Evolutionary conservation across 2,113 vertebrate genomes (phyloP).

Genomic region (Toxostoma redivivum): DNA sequence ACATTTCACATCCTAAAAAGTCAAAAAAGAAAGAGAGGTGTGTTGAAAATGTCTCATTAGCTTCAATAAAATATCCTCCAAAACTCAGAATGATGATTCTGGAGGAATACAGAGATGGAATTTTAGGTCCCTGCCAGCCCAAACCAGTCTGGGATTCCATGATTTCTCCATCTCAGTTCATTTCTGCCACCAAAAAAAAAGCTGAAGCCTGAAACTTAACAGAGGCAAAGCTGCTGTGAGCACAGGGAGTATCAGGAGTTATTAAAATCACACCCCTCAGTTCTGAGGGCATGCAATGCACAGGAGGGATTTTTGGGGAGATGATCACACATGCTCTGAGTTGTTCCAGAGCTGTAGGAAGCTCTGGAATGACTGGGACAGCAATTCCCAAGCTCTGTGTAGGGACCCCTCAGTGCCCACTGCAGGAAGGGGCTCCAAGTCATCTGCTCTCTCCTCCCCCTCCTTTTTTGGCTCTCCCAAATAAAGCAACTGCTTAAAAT

Average conservation of each 20-base stretch:
- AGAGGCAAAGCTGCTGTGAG: background rate
- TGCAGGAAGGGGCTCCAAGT: background rate
- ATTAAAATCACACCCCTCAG: fast-evolving
- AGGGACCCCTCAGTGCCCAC: background rate
- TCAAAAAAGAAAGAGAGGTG: background rate
- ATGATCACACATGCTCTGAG: fast-evolving
- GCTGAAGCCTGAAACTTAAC: background rate
- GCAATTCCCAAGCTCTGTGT: background rate
- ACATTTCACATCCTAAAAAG: constrained; percentile 40
- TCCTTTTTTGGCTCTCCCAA: background rate
- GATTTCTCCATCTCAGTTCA: background rate
- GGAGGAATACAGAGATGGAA: fast-evolving
- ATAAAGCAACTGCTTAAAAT: background rate
- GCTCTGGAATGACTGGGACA: background rate
- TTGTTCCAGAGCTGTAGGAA: background rate
- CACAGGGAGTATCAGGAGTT: background rate
- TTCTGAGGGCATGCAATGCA: background rate
- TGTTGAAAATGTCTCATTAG: background rate
- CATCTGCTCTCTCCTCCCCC: background rate
- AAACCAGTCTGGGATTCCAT: background rate
- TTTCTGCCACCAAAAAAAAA: background rate
- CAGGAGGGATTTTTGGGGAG: background rate
- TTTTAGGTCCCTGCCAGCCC: background rate
- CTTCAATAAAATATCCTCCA: background rate
- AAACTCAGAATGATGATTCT: background rate